These are phyloP conservation scores for Andrena camellia DNA, from an alignment of 2,888 invertebrate species.

Conservation along the genomic window DNA sequence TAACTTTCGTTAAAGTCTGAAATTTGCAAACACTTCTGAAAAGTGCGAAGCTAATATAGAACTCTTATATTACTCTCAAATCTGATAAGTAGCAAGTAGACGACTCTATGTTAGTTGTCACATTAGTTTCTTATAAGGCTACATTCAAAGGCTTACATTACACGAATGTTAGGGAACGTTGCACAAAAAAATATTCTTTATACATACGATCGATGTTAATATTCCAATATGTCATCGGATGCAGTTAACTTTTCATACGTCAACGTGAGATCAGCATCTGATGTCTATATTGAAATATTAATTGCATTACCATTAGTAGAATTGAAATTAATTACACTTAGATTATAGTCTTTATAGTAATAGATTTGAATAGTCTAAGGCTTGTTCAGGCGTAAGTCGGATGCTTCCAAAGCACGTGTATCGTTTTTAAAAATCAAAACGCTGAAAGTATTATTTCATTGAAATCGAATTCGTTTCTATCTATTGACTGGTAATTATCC, in stretches of 20 bases:
- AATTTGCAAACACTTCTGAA: slow-evolving; percentile 55
- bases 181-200: slow-evolving; percentile 60
- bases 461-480: slow-evolving; percentile 33
- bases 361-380: slow-evolving; percentile 63
- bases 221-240: slow-evolving; percentile 68
- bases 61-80: slow-evolving; percentile 52
- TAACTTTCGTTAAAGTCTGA: slow-evolving; percentile 28
- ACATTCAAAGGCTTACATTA: slow-evolving; percentile 60
- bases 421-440: slow-evolving; percentile 45
- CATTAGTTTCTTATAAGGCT: slow-evolving; percentile 64
- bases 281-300: slow-evolving; percentile 69
- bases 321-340: slow-evolving; percentile 64
- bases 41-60: slow-evolving; percentile 49
- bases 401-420: slow-evolving; percentile 57
- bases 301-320: slow-evolving; percentile 60
- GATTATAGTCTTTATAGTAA: slow-evolving; percentile 53
- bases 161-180: slow-evolving; percentile 62
- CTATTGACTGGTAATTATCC: slow-evolving; percentile 32
- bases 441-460: slow-evolving; percentile 30
- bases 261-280: slow-evolving; percentile 77
- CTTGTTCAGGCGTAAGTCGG: slow-evolving; percentile 59
- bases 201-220: slow-evolving; percentile 58
- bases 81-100: slow-evolving; percentile 53
- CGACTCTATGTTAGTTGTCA: slow-evolving; percentile 59
- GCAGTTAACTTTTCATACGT: slow-evolving; percentile 71